Evolutionary conservation across 2,888 invertebrate genomes (phyloP).

Genomic region (Phengaris arion): DNA sequence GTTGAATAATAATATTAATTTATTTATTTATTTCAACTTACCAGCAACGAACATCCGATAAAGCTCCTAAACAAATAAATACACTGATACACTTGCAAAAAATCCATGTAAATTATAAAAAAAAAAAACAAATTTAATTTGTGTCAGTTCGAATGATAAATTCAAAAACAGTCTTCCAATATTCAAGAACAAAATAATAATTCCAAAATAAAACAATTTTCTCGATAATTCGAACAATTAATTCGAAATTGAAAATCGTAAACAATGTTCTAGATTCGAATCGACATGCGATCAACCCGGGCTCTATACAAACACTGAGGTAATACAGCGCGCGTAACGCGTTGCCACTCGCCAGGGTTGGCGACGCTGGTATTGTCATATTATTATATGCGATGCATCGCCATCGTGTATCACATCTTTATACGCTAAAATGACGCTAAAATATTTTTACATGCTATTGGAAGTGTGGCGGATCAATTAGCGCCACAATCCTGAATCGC

Average conservation of each 20-base stretch:
- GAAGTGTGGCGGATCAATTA: no score
- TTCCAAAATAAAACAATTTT: neutral
- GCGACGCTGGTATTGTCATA: neutral
- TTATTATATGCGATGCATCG: neutral
- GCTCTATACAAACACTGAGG: constrained; percentile 5
- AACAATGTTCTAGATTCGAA: constrained; percentile 1
- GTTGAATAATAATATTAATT: neutral
- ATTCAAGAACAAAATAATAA: neutral
- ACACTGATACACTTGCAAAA: neutral
- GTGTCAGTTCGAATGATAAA: neutral
- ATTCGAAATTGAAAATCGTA: neutral
- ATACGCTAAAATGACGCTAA: no score
- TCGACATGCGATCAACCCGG: neutral
- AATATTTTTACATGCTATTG: no score
- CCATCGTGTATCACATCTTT: no score
- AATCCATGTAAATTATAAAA: neutral
- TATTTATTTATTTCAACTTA: neutral
- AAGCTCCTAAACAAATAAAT: neutral
- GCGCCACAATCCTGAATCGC: no score
- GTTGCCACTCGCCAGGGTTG: neutral
- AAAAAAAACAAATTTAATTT: neutral
- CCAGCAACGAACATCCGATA: neutral
- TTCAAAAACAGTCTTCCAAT: neutral
- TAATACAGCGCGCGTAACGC: neutral
- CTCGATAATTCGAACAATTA: neutral